Base-by-base conservation (phyloP, 2,888 invertebrate species). In the Lithophane socia region DNA sequence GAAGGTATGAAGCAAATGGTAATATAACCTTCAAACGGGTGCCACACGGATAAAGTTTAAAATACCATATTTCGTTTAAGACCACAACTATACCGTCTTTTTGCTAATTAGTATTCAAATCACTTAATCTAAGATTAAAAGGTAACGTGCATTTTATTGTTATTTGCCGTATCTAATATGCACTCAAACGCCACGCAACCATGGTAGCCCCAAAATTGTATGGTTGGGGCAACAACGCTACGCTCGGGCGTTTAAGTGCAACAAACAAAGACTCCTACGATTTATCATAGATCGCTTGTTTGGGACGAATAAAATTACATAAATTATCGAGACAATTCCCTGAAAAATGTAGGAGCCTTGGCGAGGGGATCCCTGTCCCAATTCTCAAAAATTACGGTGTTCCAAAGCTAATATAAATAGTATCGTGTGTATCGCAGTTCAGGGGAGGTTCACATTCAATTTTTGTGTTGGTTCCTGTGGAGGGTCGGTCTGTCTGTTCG, bases 401-500 rank as follows among this genome's bases (percentile, higher is more conserved):
- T 72, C 21, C 80, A 47, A 66, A 73, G 58, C 49, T 56, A 76
- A 71, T 65, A 79, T 73, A 81, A 80, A 77, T 76, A 68, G 64
- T 61, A 75, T 79, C 78, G 78, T 87, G 78, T 79, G 76, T 77
- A 75, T 73, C 29, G 69, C 58, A 72, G 69, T 75, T 79, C 60
- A 69, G 80, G 80, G 81, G 70, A 83, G 77, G 60, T 63, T 74
- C 61, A 29, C 64, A 67, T 69, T 49, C 2, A 65, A 82, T 67
- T 85, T 80, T 80, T 84, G 83, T 85, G 77, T 79, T 74, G 77
- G 60, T 69, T 83, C 78, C 81, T 76, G 73, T 37, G 60, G 61
- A 85, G 85, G 87, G 84, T 80, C 85, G 70, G 88, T 73, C 92
- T 94, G 94, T 94, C 92, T 94, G 92, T 94, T 95, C 94, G 94